Base-by-base conservation (phyloP, 1,140 invertebrate species). In the Hesperophylax magnus region DNA sequence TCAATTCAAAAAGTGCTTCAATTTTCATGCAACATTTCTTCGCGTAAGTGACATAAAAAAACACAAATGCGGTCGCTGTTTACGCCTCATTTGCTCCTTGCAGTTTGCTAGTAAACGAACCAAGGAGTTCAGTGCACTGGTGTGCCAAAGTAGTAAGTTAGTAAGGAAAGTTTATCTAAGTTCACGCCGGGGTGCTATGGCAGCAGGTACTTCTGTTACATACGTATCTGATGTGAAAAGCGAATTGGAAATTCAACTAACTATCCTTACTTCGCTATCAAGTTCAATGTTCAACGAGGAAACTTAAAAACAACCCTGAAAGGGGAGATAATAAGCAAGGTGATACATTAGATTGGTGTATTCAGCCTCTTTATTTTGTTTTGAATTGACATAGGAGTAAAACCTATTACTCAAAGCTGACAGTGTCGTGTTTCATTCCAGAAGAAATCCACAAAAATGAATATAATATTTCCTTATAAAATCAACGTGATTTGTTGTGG, bases 131-230 rank as follows among this genome's bases (percentile, higher is more conserved):
- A 61, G 17, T 72, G 78, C 24, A 58, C 78, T 72, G 52, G 67
- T 54, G 77, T 53, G 47, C 20, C 31, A 27, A 78, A 78, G 77
- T 78, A 78, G 56, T 63, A 78, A 78, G 77, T 78, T 78, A 78
- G 47, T 22, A 60, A 24, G 61, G 22, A 67, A 78, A 78, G 61
- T 78, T 78, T 65, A 78, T 54, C 63, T 67, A 20, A 52, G 77
- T 78, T 67, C 63, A 67, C 39, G 69, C 34, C 61, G 56, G 22
- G 63, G 77, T 78, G 47, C 77, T 24, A 52, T 47, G 39, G 8
- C n/a, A 39, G 61, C 58, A 54, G n/a, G 54, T 69, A 75, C 54
- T 60, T 75, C 54, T 22, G 17, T 58, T 31, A 75, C 72, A 58
- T 75, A 27, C 31, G 52, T 72, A 58, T 58, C 72, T 27, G 72